Conservation (phyloP, 2,113 vertebrate species). For the Mesitornis unicolor region DNA sequence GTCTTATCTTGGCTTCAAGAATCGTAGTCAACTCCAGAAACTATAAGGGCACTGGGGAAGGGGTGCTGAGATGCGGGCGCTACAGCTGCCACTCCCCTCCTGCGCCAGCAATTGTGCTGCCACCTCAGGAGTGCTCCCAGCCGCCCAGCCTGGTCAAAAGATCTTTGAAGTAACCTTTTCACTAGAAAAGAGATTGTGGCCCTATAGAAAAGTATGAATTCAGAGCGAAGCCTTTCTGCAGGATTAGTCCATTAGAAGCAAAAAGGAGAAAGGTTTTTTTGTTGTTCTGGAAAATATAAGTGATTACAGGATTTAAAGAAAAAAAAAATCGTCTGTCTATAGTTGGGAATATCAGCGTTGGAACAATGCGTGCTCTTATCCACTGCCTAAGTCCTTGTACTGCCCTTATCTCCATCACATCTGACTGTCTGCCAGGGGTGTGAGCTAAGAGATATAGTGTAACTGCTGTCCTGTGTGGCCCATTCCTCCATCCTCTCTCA, state of each 20-base stretch:
- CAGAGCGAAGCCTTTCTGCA: constrained; percentile 30
- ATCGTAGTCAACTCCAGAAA: not conserved
- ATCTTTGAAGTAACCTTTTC: constrained; percentile 41
- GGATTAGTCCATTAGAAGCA: constrained; percentile 34
- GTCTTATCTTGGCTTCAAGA: not conserved
- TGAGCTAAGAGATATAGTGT: not conserved
- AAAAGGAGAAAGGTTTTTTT: constrained; percentile 49
- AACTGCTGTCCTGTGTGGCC: constrained; percentile 46
- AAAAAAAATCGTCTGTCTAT: not conserved
- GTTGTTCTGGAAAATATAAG: constrained; percentile 32
- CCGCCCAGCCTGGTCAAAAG: not conserved
- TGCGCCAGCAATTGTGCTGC: not conserved
- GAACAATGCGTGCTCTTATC: constrained; percentile 18
- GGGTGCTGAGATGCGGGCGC: not conserved
- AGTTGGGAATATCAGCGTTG: not conserved
- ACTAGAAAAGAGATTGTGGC: not conserved
- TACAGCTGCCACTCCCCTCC: constrained; percentile 32
- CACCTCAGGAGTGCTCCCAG: not conserved
- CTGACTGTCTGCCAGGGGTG: not conserved
- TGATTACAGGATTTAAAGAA: constrained; percentile 26
- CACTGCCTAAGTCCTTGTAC: not conserved
- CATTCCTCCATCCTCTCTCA: not conserved
- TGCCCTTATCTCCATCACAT: constrained; percentile 24
- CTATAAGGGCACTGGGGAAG: not conserved
- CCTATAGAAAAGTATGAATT: constrained; percentile 55